These are phyloP conservation scores for Heliconius cydno DNA, from an alignment of 2,888 invertebrate species.

Conservation along the genomic window DNA sequence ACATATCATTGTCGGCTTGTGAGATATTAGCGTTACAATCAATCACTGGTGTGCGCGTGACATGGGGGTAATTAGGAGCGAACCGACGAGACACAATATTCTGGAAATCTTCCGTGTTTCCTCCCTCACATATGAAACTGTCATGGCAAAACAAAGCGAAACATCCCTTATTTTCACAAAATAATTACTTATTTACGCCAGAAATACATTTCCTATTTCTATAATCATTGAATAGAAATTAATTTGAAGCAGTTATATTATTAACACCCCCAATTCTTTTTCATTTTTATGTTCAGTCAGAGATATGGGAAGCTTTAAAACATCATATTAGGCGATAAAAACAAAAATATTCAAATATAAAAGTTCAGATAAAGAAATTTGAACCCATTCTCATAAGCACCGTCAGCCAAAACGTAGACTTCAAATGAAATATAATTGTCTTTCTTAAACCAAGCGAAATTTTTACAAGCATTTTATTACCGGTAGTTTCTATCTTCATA, in stretches of 20 bases:
- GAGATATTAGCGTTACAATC: conserved; percentile 79
- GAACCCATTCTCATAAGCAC: background rate
- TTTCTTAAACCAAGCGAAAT: background rate
- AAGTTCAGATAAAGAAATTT: background rate
- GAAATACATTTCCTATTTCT: background rate
- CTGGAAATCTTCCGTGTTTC: conserved; percentile 36
- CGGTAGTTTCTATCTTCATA: conserved; percentile 69
- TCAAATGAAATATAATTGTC: conserved; percentile 2
- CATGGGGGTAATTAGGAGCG: conserved; percentile 77
- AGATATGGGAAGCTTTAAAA: too few species aligned
- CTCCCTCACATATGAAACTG: conserved; percentile 14
- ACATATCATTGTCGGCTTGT: conserved; percentile 71
- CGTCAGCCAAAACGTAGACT: background rate
- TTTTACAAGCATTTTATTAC: conserved; percentile 52
- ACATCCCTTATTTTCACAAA: conserved; percentile 2
- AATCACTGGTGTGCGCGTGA: conserved; percentile 78
- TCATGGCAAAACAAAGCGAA: background rate
- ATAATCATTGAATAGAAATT: background rate
- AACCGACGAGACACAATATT: conserved; percentile 56
- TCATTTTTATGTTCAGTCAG: too few species aligned
- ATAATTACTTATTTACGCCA: background rate
- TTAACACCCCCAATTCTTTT: too few species aligned
- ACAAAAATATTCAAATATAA: background rate
- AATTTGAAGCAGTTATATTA: background rate
- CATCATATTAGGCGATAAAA: background rate